Base-by-base conservation (phyloP, 1,140 invertebrate species). In the Drosophila paulistorum region DNA sequence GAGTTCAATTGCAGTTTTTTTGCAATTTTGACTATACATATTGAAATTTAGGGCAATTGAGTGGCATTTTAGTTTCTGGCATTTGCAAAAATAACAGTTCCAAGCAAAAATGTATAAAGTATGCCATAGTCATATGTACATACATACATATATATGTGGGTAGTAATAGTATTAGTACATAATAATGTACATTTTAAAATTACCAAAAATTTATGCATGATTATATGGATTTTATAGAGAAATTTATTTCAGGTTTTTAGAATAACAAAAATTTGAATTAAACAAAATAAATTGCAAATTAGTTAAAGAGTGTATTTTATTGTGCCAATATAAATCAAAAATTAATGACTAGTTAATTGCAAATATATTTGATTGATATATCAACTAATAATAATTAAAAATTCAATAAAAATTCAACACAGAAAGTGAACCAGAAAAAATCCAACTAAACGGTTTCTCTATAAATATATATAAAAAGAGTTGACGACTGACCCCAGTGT, bases 371-470 rank as follows among this genome's bases (percentile, higher is more conserved):
- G 11, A 42, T 30, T 75, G 51, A 70, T 70, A 76, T 45, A 59
- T 70, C 59, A 76, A 76, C 58, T 60, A 11, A 68, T 61, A 60
- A 30, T 55, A 69, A 57, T 70, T 71, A 39, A 35, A 64, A 79
- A 75, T 64, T 67, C 64, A 67, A 75, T 74, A 63, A 7, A 35
- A 57, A 14, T 58, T 35, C 55, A 35, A 4, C n/a, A 35, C 9
- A 35, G 2, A 30, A 20, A 37, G 33, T 33, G 33, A 57, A 17
- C 30, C 6, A 35, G 2, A 33, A 4, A 37, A 20, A 11, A 58
- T 51, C 17, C 6, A 51, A 51, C 45, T 6, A 48, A 62, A 62
- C 57, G 23, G 55, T 58, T 58, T 58, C 33, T 54, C 5, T 30
- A 5, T 30, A 30, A 26, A 60, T 57, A 65, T 35, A 48, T 69